Conservation (phyloP, 2,113 vertebrate species). For the Phaethornis superciliosus region DNA sequence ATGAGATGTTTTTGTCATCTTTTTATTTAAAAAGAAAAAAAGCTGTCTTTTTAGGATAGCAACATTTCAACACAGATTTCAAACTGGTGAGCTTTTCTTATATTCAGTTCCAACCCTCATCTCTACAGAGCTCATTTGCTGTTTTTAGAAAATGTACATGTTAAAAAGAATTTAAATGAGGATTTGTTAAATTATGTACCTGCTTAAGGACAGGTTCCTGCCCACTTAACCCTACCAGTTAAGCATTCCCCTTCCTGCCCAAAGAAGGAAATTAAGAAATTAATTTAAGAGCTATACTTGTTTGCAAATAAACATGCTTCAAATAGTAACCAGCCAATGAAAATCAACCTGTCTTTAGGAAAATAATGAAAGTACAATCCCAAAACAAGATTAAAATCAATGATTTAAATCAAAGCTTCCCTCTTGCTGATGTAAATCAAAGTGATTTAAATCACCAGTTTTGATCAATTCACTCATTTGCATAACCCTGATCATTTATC, state of each 20-base stretch:
- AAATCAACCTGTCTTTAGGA: conserved; percentile 32
- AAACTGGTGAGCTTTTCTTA: background rate
- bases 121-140: background rate
- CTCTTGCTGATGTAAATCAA: conserved; percentile 64
- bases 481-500: conserved; percentile 57
- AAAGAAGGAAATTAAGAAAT: conserved; percentile 23
- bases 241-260: background rate
- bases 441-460: conserved; percentile 57
- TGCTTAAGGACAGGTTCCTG: background rate
- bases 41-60: background rate
- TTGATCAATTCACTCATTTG: conserved; percentile 64
- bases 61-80: background rate
- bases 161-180: background rate
- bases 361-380: conserved; percentile 60
- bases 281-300: background rate
- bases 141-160: background rate
- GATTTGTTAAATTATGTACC: background rate
- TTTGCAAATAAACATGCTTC: background rate
- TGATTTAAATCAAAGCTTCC: conserved; percentile 67
- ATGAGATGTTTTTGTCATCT: background rate
- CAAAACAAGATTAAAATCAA: conserved; percentile 67
- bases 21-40: background rate
- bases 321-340: conserved; percentile 31
- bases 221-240: background rate
- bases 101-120: background rate